Base-by-base conservation (phyloP, 2,797 vertebrate species). In the Atherinosoma microstoma region DNA sequence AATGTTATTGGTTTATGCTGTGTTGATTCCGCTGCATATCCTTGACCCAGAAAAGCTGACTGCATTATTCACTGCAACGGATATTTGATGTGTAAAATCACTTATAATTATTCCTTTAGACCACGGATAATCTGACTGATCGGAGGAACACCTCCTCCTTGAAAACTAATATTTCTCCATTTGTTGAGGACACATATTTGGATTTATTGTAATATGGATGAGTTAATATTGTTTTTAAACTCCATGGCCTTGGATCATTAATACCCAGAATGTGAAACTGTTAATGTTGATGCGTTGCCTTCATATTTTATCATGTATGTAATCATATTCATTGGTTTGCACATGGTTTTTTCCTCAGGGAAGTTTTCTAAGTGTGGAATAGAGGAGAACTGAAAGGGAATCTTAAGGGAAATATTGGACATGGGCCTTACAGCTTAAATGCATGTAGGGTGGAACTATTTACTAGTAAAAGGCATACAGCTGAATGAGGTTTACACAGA, bases 401-500 rank as follows among this genome's bases (percentile, higher is more conserved):
- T 84, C 90, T 87, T 81, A 49, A 57, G 90, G 90, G 88, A 92
- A 90, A 90, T 91, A 85, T 86, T 59, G 74, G 70, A 81, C 84
- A 78, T 18, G 71, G 79, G 77, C 82, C 86, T 62, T 79, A 70
- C 83, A 90, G 90, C 88, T 73, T 65, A 74, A 84, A 77, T 81
- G 82, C 70, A 58, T 89, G 89, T 92, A 78, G 77, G 75, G 70
- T 62, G 65, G 76, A 85, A 67, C 51, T 78, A 88, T 90, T 90
- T 91, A 84, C 89, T 91, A 87, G 85, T 84, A 78, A 86, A 87
- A 88, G 74, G 85, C 87, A 85, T 83, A 78, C 89, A 91, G 89
- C 89, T 91, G 89, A 80, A 87, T 88, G 66, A 64, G 82, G 86
- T 92, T 91, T 91, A 90, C 84, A 88, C 83, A 85, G 87, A 89